Evolutionary conservation across 2,888 invertebrate species (phyloP), one percentile per base, ranked within the genome.

Genomic region (Lepidonotus clava): DNA sequence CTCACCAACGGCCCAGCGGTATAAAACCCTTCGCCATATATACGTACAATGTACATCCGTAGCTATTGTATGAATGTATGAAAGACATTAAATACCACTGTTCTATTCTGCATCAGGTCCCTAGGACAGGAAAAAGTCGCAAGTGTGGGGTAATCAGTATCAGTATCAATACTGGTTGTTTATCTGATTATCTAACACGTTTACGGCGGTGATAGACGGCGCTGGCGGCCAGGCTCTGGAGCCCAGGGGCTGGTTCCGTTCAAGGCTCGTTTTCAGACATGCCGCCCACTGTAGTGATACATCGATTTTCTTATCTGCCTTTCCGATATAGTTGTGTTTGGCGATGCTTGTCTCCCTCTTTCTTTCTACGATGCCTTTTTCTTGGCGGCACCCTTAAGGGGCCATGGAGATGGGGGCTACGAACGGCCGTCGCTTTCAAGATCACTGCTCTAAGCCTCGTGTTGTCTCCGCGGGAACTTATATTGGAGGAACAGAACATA

Each of bases 111-210:
- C 28, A 24, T 61, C 21, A 11, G 24, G 28, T 61, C 46, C 61
- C 28, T 4, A 24, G 28, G 1, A 56, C 24, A 24, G 4, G 1
- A 61, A 61, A 61, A 61, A 61, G 46, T 46, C 61, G 61, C 28
- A 1, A 61, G 71, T 34, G 21, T 11, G 71, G 34, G 71, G 38
- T 71, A 71, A 71, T 71, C 71, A 71, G 71, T 71, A 5, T 5
- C n/a, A 18, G 71, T 71, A 71, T 71, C 71, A 71, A 71, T 36
- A 36, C 71, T 1, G 14, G 36, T 18, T 14, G 14, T 38, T 34
- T 71, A 71, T 71, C 71, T 71, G 36, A 71, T 71, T 24, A 71
- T 71, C 71, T 71, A 34, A 71, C 71, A 71, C 71, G 36, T 71
- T 71, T 36, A 38, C 21, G 38, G 21, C 32, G 2, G 66, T 36